Base-by-base conservation (phyloP, 2,888 invertebrate genomes). In the Luperina testacea region DNA sequence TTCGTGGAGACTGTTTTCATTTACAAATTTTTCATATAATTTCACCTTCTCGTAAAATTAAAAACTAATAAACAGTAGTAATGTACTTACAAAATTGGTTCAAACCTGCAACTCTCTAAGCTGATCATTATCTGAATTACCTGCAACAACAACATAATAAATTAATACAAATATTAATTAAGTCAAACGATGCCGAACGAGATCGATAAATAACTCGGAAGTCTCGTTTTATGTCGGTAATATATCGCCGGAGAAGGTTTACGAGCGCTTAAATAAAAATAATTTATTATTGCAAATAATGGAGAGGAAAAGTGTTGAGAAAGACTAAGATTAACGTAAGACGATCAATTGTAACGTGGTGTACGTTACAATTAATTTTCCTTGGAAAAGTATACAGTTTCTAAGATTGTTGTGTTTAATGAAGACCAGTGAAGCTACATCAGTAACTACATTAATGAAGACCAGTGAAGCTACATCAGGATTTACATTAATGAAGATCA, bases 261-360 rank as follows among this genome's bases (percentile, higher is more conserved):
- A 87, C 81, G 81, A 80, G 78, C 68, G 78, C 77, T 84, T 87
- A 75, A 83, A 85, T 77, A 87, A 85, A 89, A 89, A 91, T 86
- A 88, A 90, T 90, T 90, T 88, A 90, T 90, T 87, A 88, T 86
- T 84, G 83, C 80, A 81, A 87, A 87, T 91, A 90, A 89, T 91
- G 89, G 82, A 88, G 84, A 83, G 63, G 86, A 48, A 78, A 78
- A 68, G 78, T 76, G 76, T 77, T 73, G 24, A 27, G 72, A 63
- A 67, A 65, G 78, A 64, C 45, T 73, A 72, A 85, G 82, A 84
- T 75, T 61, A 72, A 85, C 27, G 75, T 13, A 53, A 73, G 59
- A 73, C 78, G 20, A 85, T 85, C 63, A 78, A 78, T 75, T 78
- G 68, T 64, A 78, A 78, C n/a, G 78, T 72, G n/a, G n/a, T 59